Evolutionary conservation across 2,113 vertebrate genomes (phyloP).

Genomic region (Pollachius pollachius): DNA sequence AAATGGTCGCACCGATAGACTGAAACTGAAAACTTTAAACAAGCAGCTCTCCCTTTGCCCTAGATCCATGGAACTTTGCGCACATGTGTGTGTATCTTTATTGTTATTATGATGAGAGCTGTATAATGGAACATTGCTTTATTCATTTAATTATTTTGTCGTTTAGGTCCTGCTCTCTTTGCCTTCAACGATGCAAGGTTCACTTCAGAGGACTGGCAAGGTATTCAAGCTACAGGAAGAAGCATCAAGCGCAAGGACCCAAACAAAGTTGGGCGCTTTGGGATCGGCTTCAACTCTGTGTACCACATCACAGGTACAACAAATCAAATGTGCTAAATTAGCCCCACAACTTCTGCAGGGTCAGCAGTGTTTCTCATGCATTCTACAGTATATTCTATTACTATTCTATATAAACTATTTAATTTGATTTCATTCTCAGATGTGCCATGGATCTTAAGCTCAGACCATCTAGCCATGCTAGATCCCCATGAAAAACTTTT

Average conservation of each 20-base stretch:
- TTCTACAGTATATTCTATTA: no score
- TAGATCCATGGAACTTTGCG: no score
- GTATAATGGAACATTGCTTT: background rate
- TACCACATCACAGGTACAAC: conserved; percentile 82
- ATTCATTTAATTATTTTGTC: conserved; percentile 2
- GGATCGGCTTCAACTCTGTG: conserved; percentile 84
- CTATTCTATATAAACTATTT: background rate
- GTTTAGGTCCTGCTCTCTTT: conserved; percentile 79
- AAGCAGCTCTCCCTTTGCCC: no score
- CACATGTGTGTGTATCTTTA: no score
- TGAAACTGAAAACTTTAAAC: no score
- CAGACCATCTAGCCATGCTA: conserved; percentile 72
- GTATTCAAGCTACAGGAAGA: conserved; percentile 74
- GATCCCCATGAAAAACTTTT: conserved; percentile 79
- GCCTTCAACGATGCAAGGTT: conserved; percentile 80
- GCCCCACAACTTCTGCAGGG: background rate
- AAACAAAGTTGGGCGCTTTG: conserved; percentile 79
- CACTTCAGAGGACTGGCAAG: conserved; percentile 76
- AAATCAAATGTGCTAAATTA: background rate
- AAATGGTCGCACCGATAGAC: no score
- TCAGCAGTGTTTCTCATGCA: no score
- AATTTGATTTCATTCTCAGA: conserved; percentile 61
- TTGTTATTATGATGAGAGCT: background rate
- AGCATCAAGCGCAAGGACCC: conserved; percentile 80
- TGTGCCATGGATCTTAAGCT: conserved; percentile 79